These are phyloP conservation scores for Chaetogeoica ovagalla DNA, from an alignment of 2,888 invertebrate species.

Conservation along the genomic window DNA sequence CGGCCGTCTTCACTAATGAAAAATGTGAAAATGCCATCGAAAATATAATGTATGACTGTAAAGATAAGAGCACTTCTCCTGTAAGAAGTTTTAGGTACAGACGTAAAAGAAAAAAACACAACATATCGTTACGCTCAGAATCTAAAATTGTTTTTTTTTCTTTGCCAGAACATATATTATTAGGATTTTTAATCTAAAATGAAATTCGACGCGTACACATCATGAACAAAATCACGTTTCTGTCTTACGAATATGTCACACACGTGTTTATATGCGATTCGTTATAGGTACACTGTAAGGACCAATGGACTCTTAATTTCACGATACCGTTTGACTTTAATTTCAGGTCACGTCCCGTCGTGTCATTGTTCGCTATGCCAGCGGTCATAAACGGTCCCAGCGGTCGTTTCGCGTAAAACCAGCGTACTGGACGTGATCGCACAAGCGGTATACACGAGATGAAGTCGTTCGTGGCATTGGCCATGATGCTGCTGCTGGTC, in stretches of 20 bases:
- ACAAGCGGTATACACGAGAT: constrained; percentile 4
- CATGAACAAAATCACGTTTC: neutral
- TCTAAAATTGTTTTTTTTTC: too few species aligned
- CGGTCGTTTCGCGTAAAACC: constrained; percentile 20
- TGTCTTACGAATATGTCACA: neutral
- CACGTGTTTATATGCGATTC: neutral
- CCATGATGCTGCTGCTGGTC: constrained; percentile 8
- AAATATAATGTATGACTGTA: too few species aligned
- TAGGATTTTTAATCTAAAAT: too few species aligned
- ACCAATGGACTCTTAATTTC: neutral
- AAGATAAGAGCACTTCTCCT: too few species aligned
- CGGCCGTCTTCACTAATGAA: too few species aligned
- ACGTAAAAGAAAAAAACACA: too few species aligned
- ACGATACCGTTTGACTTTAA: constrained; percentile 6
- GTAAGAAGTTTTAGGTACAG: too few species aligned
- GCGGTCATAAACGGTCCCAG: constrained; percentile 32
- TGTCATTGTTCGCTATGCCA: constrained; percentile 20
- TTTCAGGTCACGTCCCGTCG: constrained; percentile 32
- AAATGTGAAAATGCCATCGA: too few species aligned
- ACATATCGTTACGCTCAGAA: too few species aligned
- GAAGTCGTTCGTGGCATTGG: constrained; percentile 21
- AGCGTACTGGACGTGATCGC: constrained; percentile 9
- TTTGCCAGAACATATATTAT: too few species aligned
- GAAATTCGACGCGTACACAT: neutral
- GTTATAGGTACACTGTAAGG: neutral